phyloP scores from a whole-genome alignment of 2,797 vertebrate genomes.

The Sciaenops ocellatus region DNA sequence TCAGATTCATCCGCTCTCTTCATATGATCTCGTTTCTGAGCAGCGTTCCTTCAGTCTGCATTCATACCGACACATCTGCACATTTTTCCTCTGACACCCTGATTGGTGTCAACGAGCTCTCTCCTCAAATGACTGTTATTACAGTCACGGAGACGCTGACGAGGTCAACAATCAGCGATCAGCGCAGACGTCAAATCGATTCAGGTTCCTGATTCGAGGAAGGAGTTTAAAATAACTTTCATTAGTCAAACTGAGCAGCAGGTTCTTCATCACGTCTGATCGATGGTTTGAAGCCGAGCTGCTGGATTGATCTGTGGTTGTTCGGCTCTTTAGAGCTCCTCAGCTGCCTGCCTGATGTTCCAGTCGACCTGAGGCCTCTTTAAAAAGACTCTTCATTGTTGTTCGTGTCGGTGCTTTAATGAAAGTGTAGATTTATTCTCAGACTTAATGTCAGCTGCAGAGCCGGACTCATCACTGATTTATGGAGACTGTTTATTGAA shows the following conservation, averaged over 20 bases:
- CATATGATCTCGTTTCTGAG: not conserved
- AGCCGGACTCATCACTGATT: conserved; percentile 40
- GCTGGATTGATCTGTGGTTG: conserved; percentile 2
- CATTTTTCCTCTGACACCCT: not conserved
- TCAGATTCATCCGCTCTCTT: too few species aligned
- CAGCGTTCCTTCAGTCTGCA: too few species aligned
- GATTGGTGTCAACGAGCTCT: conserved; percentile 19
- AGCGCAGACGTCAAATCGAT: conserved; percentile 11
- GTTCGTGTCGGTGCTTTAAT: conserved; percentile 49
- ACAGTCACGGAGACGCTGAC: conserved; percentile 20
- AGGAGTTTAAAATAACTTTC: not conserved
- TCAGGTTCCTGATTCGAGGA: conserved; percentile 18
- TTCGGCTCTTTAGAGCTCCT: conserved; percentile 3
- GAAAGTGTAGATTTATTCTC: conserved; percentile 66
- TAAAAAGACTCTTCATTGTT: conserved; percentile 32
- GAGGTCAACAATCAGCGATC: conserved; percentile 10
- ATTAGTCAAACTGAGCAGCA: conserved; percentile 10
- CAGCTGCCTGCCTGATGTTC: not conserved
- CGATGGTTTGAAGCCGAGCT: not conserved
- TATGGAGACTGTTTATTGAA: conserved; percentile 50
- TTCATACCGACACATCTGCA: conserved; percentile 7
- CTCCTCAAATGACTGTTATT: conserved; percentile 25
- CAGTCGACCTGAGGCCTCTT: not conserved
- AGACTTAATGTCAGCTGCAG: conserved; percentile 35
- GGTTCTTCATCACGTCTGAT: not conserved